Conservation (phyloP, 2,113 vertebrate species). For the Mormyrus iriodes region DNA sequence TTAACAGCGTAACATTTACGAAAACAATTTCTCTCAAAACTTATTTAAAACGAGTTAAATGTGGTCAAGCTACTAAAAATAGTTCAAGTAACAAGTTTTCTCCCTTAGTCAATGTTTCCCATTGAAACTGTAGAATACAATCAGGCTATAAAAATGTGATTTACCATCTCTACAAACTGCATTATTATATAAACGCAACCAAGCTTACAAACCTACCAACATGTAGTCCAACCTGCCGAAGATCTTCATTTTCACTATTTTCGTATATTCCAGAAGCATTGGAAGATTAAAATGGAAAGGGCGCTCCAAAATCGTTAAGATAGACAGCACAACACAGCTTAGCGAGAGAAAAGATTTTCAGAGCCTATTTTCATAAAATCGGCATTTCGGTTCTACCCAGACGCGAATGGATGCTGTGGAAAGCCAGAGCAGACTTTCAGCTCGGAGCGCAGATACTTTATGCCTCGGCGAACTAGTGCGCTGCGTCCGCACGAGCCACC, state of each 20-base stretch:
- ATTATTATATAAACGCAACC: not conserved
- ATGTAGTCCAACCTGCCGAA: constrained; percentile 63
- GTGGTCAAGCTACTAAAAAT: not conserved
- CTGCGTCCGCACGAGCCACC: constrained; percentile 42
- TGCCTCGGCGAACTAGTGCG: constrained; percentile 39
- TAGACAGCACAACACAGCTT: not conserved
- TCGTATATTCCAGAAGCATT: constrained; percentile 47
- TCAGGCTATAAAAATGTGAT: not conserved
- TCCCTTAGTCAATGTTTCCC: not conserved
- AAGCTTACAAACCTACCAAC: constrained; percentile 62
- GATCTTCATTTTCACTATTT: constrained; percentile 70
- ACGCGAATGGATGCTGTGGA: not conserved
- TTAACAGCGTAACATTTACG: not conserved
- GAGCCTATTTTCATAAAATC: constrained; percentile 1
- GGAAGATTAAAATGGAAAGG: not conserved
- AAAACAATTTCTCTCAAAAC: not conserved
- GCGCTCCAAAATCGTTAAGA: not conserved
- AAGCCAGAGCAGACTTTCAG: not conserved
- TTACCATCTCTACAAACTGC: not conserved
- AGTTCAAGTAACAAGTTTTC: not conserved
- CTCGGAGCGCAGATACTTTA: constrained; percentile 9
- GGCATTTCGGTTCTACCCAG: not conserved
- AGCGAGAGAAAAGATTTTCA: not conserved
- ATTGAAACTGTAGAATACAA: not conserved
- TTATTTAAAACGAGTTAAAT: not conserved